A percentile compares a stretch with the other conserved stretches of the same genome.
phyloP scores from a whole-genome alignment of 2,888 invertebrate species.

The Acleris emargana region DNA sequence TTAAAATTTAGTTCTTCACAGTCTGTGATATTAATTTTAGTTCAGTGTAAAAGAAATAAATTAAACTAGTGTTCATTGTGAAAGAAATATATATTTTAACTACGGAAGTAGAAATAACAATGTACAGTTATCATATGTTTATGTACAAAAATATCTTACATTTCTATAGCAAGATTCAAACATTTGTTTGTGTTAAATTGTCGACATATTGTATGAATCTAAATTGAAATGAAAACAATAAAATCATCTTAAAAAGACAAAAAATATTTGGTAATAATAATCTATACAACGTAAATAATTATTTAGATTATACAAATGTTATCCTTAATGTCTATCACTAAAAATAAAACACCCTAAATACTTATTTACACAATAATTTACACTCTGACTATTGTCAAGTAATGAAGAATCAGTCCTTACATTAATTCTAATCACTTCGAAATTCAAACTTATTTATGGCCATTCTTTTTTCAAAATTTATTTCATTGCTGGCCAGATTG shows the following conservation, averaged over 20 bases:
- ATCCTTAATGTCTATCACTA: conserved; percentile 15
- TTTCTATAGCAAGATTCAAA: conserved; percentile 46
- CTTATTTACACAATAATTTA: conserved; percentile 50
- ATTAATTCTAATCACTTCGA: conserved; percentile 1
- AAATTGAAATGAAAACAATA: conserved; percentile 1
- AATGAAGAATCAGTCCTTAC: conserved; percentile 32
- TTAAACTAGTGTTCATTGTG: conserved; percentile 49
- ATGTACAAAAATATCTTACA: conserved; percentile 63
- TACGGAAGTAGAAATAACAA: conserved; percentile 70
- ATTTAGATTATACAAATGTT: conserved; percentile 40
- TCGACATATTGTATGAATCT: background rate
- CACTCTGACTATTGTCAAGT: conserved; percentile 40
- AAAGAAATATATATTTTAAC: conserved; percentile 74
- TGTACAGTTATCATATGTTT: conserved; percentile 57
- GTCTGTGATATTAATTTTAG: no score
- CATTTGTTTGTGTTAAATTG: conserved; percentile 8
- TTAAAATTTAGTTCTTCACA: no score
- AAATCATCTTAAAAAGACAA: conserved; percentile 40
- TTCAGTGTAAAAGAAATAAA: background rate
- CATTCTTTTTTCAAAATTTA: background rate
- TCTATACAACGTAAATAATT: conserved; percentile 41
- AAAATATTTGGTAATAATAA: conserved; percentile 57
- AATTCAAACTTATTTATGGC: conserved; percentile 11
- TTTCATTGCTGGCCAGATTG: conserved; percentile 56
- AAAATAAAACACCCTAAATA: conserved; percentile 35